Conservation (phyloP, 2,797 vertebrate species). For the Sebastes miniatus region DNA sequence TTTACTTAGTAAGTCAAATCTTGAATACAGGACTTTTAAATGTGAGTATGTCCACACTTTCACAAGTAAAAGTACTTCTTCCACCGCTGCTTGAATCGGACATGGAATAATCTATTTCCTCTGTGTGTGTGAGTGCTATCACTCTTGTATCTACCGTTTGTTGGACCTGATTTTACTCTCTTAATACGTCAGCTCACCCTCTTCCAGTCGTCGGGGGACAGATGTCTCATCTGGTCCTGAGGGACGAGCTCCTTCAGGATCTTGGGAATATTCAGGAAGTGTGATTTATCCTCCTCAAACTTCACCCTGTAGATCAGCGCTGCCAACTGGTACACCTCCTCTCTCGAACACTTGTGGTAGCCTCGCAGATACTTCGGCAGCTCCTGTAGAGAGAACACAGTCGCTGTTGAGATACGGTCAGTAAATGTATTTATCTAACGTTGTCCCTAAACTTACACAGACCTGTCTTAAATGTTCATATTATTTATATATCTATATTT, state of each 20-base stretch:
- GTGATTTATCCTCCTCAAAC: conserved; percentile 95
- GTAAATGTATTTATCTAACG: neutral
- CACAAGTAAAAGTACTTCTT: too few relatives aligned
- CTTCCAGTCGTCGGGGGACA: conserved; percentile 97
- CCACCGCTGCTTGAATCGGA: neutral
- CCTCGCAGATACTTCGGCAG: conserved; percentile 96
- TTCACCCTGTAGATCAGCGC: conserved; percentile 96
- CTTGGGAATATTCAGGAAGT: conserved; percentile 91
- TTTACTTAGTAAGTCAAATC: too few relatives aligned
- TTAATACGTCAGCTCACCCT: conserved; percentile 76
- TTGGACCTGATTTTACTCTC: neutral
- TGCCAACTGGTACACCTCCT: conserved; percentile 91
- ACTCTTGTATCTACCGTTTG: neutral
- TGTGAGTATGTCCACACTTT: too few relatives aligned
- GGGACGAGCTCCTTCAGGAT: conserved; percentile 94
- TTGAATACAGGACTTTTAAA: too few relatives aligned
- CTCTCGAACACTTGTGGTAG: conserved; percentile 94
- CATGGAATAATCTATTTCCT: neutral
- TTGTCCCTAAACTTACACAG: neutral
- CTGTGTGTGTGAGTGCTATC: neutral
- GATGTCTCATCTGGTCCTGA: conserved; percentile 90
- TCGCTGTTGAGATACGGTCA: neutral
- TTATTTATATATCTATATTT: neutral
- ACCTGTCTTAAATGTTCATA: neutral
- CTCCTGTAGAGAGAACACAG: conserved; percentile 79